Percentiles rank a stretch among this genome's conserved stretches.
Evolutionary conservation across 2,888 invertebrate species (phyloP).

Genomic region (Pherbina coryleti): DNA sequence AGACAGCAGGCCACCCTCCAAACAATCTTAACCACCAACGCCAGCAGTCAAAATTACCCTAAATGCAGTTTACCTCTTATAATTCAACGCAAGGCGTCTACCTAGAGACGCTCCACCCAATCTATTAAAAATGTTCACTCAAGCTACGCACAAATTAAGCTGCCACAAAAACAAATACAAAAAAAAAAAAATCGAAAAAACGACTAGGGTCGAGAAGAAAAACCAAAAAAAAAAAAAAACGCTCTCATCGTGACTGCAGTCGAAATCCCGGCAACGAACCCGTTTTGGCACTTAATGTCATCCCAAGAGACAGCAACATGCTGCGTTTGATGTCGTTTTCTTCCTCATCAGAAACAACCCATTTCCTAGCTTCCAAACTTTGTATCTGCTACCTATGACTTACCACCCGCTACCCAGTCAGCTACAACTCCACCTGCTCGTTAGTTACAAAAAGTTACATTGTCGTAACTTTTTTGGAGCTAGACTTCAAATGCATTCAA

Average conservation of each 20-base stretch:
- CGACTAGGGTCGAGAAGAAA: constrained; percentile 50
- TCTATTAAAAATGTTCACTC: constrained; percentile 60
- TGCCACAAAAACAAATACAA: neutral
- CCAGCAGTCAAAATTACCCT: neutral
- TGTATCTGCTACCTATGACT: neutral
- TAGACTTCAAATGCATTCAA: constrained; percentile 9
- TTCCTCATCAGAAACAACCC: neutral
- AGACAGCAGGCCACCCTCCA: neutral
- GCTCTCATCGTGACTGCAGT: constrained; percentile 19
- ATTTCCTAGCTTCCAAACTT: neutral
- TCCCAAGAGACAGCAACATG: constrained; percentile 48
- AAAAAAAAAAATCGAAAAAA: constrained; percentile 46
- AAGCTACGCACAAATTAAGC: neutral
- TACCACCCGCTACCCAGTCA: neutral
- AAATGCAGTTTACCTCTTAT: constrained; percentile 3
- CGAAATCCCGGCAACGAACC: constrained; percentile 21
- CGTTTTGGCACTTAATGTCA: constrained; percentile 47
- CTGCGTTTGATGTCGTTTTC: constrained; percentile 47
- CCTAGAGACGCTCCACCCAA: constrained; percentile 62
- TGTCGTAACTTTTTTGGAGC: constrained; percentile 6
- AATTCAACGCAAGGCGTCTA: constrained; percentile 47
- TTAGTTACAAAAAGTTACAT: neutral
- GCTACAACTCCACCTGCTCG: too few relatives aligned
- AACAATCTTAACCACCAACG: neutral
- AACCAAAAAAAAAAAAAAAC: constrained; percentile 49